Evolutionary conservation across 2,113 vertebrate species (phyloP).

Genomic region (Hystrix cristata): DNA sequence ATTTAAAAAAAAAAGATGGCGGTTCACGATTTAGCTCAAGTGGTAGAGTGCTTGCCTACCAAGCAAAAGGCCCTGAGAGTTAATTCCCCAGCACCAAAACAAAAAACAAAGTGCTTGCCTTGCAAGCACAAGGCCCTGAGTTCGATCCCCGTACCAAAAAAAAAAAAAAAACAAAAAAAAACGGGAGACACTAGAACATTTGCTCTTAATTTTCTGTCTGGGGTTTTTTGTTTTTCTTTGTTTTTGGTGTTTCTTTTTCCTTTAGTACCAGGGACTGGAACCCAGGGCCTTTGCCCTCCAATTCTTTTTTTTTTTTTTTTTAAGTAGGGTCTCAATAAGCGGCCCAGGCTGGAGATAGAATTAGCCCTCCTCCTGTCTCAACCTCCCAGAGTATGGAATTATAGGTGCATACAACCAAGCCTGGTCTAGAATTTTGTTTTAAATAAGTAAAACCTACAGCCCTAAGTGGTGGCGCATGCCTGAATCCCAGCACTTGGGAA

Average conservation of each 20-base stretch:
- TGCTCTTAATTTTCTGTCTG: constrained; percentile 21
- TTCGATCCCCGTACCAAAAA: neutral
- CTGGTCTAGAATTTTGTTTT: neutral
- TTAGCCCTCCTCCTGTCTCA: neutral
- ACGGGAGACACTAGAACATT: neutral
- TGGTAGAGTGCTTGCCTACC: too few species aligned
- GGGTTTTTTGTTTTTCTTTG: neutral
- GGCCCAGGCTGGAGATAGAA: neutral
- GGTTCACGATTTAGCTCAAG: too few species aligned
- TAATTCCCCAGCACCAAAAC: too few species aligned
- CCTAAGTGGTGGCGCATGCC: too few species aligned
- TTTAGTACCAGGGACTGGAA: neutral
- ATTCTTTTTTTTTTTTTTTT: neutral
- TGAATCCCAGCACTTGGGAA: too few species aligned
- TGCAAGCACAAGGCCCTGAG: neutral
- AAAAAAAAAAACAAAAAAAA: neutral
- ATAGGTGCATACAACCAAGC: neutral
- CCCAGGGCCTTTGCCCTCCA: neutral
- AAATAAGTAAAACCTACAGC: neutral
- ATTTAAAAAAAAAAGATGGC: too few species aligned
- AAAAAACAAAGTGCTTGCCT: too few species aligned
- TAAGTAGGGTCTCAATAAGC: neutral
- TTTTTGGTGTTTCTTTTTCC: neutral
- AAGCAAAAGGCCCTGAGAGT: too few species aligned
- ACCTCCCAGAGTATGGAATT: neutral